Conservation (phyloP, 2,888 invertebrate species). For the Ephialtes manifestator region DNA sequence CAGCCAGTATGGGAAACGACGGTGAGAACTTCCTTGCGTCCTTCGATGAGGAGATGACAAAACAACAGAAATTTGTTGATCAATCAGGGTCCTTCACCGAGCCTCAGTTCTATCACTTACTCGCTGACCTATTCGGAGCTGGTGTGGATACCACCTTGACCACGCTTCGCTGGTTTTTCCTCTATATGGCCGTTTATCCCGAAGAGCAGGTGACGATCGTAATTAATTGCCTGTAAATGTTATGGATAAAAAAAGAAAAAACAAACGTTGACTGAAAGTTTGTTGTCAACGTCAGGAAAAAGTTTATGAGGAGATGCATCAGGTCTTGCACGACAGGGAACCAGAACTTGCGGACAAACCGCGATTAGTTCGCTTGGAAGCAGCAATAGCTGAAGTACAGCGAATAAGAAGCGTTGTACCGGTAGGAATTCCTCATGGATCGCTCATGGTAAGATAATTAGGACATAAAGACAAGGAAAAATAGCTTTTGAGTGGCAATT, state of each 20-base stretch:
- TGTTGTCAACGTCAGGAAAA: slow-evolving; percentile 86
- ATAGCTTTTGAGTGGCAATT: neutral
- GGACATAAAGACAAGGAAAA: neutral
- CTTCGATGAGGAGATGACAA: slow-evolving; percentile 90
- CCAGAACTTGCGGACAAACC: slow-evolving; percentile 88
- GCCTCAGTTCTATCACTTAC: slow-evolving; percentile 91
- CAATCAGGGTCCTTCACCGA: slow-evolving; percentile 88
- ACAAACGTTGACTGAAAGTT: neutral
- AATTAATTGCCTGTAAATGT: neutral
- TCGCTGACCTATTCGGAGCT: slow-evolving; percentile 95
- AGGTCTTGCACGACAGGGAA: slow-evolving; percentile 74
- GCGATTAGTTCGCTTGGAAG: slow-evolving; percentile 89
- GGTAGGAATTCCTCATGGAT: slow-evolving; percentile 94
- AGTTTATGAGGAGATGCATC: slow-evolving; percentile 88
- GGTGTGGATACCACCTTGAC: slow-evolving; percentile 94
- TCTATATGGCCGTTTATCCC: slow-evolving; percentile 91
- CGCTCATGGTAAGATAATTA: slow-evolving; percentile 85
- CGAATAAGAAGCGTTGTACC: slow-evolving; percentile 93
- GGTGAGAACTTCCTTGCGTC: slow-evolving; percentile 88
- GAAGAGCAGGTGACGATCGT: slow-evolving; percentile 88
- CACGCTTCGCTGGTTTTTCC: slow-evolving; percentile 93
- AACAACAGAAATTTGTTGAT: no score
- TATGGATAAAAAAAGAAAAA: neutral
- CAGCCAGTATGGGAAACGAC: slow-evolving; percentile 79
- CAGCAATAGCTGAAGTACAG: slow-evolving; percentile 93